Evolutionary conservation across 2,888 invertebrate species (phyloP), one percentile per base, ranked within the genome.

Genomic region (Folsomia manolachei): DNA sequence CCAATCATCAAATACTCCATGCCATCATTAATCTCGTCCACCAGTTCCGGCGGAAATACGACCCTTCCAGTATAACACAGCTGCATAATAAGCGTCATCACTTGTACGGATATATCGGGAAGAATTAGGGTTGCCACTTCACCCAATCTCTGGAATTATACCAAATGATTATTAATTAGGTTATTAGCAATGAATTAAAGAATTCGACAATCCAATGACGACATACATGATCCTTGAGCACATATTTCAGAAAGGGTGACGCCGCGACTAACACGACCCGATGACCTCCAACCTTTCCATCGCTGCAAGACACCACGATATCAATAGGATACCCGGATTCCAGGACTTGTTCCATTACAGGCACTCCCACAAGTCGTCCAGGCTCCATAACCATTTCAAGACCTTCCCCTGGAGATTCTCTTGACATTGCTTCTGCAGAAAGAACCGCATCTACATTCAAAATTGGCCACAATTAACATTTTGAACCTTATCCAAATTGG

Each of bases 221-320:
- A 27, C 68, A 23, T 77, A 79, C 79, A 71, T 76, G 76, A 53
- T 73, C 73, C 9, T 67, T 68, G 52, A 77, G 71, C 26, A 80
- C 27, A 1, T 65, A 52, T 39, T 64, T 73, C 23, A 80, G 53
- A 62, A 78, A 77, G 0, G 71, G 73, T 0, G 79, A 79, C 2
- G 73, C 76, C 2, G 79, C 68, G 14, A 72, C 69, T 7, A 80
- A 64, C 4, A 80, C 77, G 19, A 79, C 53, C n/a, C 80, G 74
- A 70, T 80, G 80, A 23, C 72, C 74, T 27, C 80, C 80, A 27
- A 80, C 53, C 71, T 71, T 75, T 39, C 80, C 80, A 65, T 78
- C 80, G 1, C 39, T 23, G 51, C 78, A 76, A 0, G 72, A 69
- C 11, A 79, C 53, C 0, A 79, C 66, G 1, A 75, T 77, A 26